These are phyloP conservation scores for Aporrectodea caliginosa DNA, from an alignment of 1,140 invertebrate genomes.

Conservation along the genomic window DNA sequence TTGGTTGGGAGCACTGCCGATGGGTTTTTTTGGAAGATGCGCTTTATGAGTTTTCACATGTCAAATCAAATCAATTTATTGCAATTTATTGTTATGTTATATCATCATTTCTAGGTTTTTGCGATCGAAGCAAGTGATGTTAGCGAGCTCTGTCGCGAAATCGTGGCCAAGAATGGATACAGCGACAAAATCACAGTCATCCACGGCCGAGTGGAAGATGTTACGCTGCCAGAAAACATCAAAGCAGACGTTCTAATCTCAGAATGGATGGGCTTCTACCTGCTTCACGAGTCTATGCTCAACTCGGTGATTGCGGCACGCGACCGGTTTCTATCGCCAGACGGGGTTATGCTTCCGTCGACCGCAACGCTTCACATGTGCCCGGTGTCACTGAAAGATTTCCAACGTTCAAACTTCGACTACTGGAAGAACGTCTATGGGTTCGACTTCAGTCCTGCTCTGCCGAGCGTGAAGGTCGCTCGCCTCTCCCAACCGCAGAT, in stretches of 20 bases:
- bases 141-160: constrained; percentile 16
- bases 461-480: constrained; percentile 5
- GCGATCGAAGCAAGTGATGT: constrained; percentile 28
- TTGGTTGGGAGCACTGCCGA: no score
- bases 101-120: constrained; percentile 27
- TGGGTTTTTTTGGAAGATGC: no score
- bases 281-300: constrained; percentile 96
- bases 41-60: no score
- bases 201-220: constrained; percentile 91
- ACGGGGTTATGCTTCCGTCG: constrained; percentile 47
- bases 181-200: constrained; percentile 75
- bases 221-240: constrained; percentile 65
- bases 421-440: constrained; percentile 50
- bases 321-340: constrained; percentile 79
- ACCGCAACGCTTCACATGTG: constrained; percentile 41
- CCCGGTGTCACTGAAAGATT: constrained; percentile 36
- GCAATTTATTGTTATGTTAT: no score
- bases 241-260: constrained; percentile 99
- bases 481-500: constrained; percentile 39
- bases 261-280: constrained; percentile 99
- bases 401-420: constrained; percentile 40
- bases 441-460: constrained; percentile 44
- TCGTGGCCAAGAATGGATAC: constrained; percentile 32
- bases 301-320: constrained; percentile 89
- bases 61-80: no score